Base-by-base conservation (phyloP, 2,888 invertebrate genomes). In the Euclidia mi region DNA sequence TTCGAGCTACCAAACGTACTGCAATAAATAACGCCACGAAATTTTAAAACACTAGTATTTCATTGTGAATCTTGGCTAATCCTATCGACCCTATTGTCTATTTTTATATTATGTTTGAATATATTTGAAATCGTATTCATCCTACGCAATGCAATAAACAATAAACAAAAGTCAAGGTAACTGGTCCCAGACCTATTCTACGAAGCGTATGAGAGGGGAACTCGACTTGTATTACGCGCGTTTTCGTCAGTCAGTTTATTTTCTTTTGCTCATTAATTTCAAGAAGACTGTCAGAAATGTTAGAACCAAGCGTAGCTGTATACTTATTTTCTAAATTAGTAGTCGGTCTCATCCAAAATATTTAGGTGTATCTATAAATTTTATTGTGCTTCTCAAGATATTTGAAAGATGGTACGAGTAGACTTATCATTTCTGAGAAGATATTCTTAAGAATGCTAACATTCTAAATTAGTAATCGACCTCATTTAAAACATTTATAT, bases 101-200 rank as follows among this genome's bases (percentile, higher is more conserved):
- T 81, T 76, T 82, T 75, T 79, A 75, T 78, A 71, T 34, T 6
- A 34, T 42, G 42, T 61, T 50, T 50, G 56, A 69, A 56, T 71
- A 64, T 66, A 66, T 56, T 60, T 60, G 49, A 70, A 64, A 67
- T 56, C 66, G 71, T 63, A 64, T 61, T 57, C 63, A 52, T 44
- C 83, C 82, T 76, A 85, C 85, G 76, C 84, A 56, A 65, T 77
- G 79, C 78, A 79, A 81, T 82, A 84, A 83, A 78, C 80, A 76
- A 82, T 83, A 82, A 82, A 84, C 81, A 78, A 83, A 79, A 81
- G 74, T 80, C 77, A 80, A 81, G 82, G 84, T 72, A 76, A 68
- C 74, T 75, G 70, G 66, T 78, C 79, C 69, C 67, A 51, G 70
- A 73, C 66, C 64, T 67, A 56, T 78, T 79, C 77, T 53, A 32